Conservation (phyloP, 1,140 invertebrate genomes). For the Limonius californicus region DNA sequence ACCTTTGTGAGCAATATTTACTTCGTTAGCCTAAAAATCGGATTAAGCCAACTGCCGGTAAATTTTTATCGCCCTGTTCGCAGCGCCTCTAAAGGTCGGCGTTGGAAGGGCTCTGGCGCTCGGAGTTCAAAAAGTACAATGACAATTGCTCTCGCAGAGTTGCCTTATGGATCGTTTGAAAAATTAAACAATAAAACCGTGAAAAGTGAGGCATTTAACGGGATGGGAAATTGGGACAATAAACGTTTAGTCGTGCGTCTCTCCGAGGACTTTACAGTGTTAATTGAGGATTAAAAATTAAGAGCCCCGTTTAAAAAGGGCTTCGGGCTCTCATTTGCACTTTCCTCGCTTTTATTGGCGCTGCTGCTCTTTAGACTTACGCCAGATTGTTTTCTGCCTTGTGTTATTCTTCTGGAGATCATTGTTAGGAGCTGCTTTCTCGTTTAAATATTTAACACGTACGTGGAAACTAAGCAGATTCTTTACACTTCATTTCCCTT, state of each 20-base stretch:
- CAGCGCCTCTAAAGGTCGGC: too few relatives aligned
- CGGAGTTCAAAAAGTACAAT: neutral
- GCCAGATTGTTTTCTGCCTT: neutral
- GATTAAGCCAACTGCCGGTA: too few relatives aligned
- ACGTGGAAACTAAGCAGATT: too few relatives aligned
- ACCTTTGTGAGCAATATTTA: too few relatives aligned
- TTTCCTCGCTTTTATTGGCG: slow-evolving; percentile 18
- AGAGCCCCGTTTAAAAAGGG: slow-evolving; percentile 15
- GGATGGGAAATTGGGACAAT: slow-evolving; percentile 11
- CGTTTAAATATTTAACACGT: too few relatives aligned
- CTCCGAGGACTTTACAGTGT: slow-evolving; percentile 19
- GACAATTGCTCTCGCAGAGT: neutral
- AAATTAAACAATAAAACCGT: slow-evolving; percentile 8
- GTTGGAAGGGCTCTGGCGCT: too few relatives aligned
- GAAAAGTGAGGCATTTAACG: slow-evolving; percentile 5
- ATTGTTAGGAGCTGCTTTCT: neutral
- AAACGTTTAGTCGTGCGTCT: slow-evolving; percentile 12
- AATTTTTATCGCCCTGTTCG: too few relatives aligned
- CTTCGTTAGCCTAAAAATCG: too few relatives aligned
- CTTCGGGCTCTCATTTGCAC: slow-evolving; percentile 20
- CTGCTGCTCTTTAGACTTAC: slow-evolving; percentile 8
- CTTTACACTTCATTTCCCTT: too few relatives aligned
- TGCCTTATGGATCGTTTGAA: neutral
- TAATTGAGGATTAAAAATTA: slow-evolving; percentile 25
- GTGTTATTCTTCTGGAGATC: neutral